Conservation (phyloP, 2,797 vertebrate species). For the Dendrocincla fuliginosa region DNA sequence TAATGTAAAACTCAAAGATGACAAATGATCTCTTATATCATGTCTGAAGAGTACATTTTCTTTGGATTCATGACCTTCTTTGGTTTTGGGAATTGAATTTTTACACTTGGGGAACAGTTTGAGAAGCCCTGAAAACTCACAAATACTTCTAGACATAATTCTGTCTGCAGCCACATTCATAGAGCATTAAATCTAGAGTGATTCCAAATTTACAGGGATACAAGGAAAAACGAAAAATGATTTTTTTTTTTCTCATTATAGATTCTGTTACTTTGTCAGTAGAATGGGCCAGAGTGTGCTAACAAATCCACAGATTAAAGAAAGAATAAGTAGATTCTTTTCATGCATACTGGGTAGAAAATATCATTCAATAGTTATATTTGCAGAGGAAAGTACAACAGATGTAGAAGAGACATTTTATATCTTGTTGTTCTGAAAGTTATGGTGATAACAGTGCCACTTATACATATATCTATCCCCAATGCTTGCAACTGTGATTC, state of each 20-base stretch:
- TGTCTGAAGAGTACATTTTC: not conserved
- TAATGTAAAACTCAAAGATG: not conserved
- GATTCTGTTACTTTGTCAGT: conserved; percentile 1
- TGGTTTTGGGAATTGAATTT: not conserved
- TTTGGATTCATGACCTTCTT: not conserved
- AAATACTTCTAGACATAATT: conserved; percentile 22
- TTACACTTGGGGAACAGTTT: not conserved
- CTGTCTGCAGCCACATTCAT: not conserved
- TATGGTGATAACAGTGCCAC: conserved; percentile 1
- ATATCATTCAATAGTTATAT: not conserved
- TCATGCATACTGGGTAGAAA: not conserved
- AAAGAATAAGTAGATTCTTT: not conserved
- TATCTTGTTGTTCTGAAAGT: conserved; percentile 46
- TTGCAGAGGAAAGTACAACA: not conserved
- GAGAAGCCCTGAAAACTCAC: not conserved
- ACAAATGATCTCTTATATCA: not conserved
- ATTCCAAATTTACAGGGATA: not conserved
- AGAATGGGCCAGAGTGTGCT: not conserved
- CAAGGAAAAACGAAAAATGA: not conserved
- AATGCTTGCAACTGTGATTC: conserved; percentile 18
- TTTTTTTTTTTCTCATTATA: not conserved
- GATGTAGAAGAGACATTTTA: conserved; percentile 41
- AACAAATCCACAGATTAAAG: not conserved
- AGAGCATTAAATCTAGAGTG: conserved; percentile 1
- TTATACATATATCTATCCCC: conserved; percentile 33